Percentiles rank a stretch among this genome's conserved stretches.
These are phyloP conservation scores for Quiscalus mexicanus DNA, from an alignment of 2,113 vertebrate genomes.

Conservation along the genomic window DNA sequence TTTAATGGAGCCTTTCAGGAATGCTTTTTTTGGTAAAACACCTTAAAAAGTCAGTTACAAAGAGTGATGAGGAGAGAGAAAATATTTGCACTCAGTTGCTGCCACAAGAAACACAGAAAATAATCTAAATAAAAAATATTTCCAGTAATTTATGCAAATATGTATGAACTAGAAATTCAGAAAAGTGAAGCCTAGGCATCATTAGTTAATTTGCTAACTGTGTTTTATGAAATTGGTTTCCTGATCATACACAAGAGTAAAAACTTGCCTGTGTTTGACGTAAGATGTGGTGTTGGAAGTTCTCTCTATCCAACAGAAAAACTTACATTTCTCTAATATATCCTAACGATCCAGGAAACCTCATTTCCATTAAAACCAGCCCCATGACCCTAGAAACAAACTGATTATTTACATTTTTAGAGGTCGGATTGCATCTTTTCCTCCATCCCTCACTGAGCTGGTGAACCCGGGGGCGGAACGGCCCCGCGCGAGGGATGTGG, in stretches of 20 bases:
- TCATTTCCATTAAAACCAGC: neutral
- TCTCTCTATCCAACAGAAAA: neutral
- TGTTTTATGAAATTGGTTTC: neutral
- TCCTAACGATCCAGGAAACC: fast-evolving
- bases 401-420: constrained; percentile 1
- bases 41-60: constrained; percentile 17
- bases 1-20: constrained; percentile 71
- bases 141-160: neutral
- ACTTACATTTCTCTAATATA: fast-evolving
- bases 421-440: neutral
- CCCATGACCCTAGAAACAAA: neutral
- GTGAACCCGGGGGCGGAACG: neutral
- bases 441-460: neutral
- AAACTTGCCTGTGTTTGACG: neutral
- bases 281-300: neutral
- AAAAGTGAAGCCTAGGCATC: neutral
- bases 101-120: neutral
- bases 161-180: neutral
- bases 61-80: neutral
- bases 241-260: neutral
- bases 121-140: neutral
- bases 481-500: constrained; percentile 8
- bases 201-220: neutral
- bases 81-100: neutral
- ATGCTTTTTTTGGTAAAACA: constrained; percentile 51